Evolutionary conservation across 1,140 invertebrate species (phyloP), one percentile per base, ranked within the genome.

Genomic region (Drosophila parvula): DNA sequence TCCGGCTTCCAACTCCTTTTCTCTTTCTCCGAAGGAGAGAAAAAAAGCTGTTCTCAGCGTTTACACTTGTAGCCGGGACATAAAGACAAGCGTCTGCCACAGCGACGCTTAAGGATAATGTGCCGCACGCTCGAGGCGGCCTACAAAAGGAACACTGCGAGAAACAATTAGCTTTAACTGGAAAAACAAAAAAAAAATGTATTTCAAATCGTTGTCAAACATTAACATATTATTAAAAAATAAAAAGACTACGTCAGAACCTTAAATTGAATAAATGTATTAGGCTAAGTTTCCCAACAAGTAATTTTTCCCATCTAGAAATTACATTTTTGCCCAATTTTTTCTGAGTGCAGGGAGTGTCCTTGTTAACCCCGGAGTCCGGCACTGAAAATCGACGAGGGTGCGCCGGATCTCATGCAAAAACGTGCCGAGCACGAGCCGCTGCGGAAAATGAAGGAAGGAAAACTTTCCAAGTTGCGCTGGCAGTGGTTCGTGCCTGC

Each of bases 41-140:
- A 32, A 59, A 78, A 69, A 84, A 85, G 81, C 77, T 84, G 70
- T 63, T 74, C 70, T 70, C 51, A 53, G 79, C 80, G 65, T 60
- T 75, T 85, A 64, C 79, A 85, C 81, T 85, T 85, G 81, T 81
- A 81, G 41, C 61, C 28, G 16, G 71, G 48, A 79, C 53, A 75
- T 62, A 75, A 70, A 67, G 63, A 84, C 48, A 69, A 81, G 45
- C 82, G 84, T 11, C 65, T 77, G 82, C 67, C 75, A 30, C 59
- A 77, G 73, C 84, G 80, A 50, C 84, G 82, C 61, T 86, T 73
- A 86, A 86, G 84, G 82, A 86, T 86, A 86, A 86, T 86, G 73
- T 81, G 84, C 65, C 82, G 58, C 84, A 86, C 80, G 79, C 64
- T 81, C 44, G n/a, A 8, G 36, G 10, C 75, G 62, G 48, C 81